These are phyloP conservation scores for Sebastes oblongus DNA, from an alignment of 2,797 vertebrate genomes.

Conservation along the genomic window DNA sequence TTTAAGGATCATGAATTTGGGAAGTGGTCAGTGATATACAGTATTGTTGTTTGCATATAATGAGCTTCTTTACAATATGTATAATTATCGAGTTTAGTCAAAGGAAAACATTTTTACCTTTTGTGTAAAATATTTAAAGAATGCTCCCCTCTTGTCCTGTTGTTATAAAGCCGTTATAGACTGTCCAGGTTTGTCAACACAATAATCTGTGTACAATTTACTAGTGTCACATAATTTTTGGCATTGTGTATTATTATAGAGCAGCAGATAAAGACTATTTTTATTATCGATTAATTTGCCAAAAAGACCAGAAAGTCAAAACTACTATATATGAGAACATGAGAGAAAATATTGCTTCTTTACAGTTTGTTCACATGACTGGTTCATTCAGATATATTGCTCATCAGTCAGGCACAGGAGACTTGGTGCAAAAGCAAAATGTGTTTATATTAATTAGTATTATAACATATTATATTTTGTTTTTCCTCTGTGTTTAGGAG, in stretches of 20 bases:
- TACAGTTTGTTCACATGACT: neutral
- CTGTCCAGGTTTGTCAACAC: neutral
- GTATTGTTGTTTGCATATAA: neutral
- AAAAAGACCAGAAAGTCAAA: too few relatives aligned
- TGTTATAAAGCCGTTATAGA: neutral
- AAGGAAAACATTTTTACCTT: neutral
- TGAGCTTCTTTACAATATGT: neutral
- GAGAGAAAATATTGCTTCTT: neutral
- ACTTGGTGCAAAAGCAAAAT: neutral
- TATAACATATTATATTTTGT: neutral
- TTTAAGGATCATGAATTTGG: neutral
- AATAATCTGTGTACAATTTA: neutral
- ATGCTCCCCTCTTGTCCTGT: neutral
- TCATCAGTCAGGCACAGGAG: neutral
- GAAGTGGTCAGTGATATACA: neutral
- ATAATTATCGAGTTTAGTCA: neutral
- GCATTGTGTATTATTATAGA: neutral
- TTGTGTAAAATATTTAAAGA: neutral
- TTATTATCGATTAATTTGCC: neutral
- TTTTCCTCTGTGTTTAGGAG: slow-evolving; percentile 82
- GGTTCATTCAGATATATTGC: neutral
- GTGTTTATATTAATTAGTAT: neutral
- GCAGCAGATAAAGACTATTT: neutral
- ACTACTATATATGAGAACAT: neutral
- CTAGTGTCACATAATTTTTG: neutral